Conservation (phyloP, 2,113 vertebrate genomes). For the Argyrosomus japonicus region DNA sequence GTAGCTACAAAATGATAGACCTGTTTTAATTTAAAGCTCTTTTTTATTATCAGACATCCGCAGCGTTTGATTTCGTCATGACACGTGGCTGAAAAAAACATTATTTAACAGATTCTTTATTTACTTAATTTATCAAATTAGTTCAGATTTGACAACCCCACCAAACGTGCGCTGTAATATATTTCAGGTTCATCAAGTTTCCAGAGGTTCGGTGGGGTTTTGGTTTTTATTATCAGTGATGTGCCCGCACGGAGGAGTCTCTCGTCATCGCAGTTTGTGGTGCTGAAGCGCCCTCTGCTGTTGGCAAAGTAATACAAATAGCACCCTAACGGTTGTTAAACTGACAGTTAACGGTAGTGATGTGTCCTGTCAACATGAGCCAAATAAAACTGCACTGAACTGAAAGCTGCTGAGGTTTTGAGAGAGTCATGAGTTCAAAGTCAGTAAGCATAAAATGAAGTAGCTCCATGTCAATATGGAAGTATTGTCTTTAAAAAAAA, state of each 20-base stretch:
- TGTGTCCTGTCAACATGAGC: background rate
- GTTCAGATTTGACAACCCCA: background rate
- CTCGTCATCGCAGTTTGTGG: background rate
- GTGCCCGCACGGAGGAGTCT: rapidly evolving
- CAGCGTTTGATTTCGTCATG: background rate
- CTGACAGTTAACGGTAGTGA: background rate
- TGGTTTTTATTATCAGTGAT: background rate
- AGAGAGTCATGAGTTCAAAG: background rate
- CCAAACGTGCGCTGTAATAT: too few species aligned
- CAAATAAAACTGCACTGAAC: background rate
- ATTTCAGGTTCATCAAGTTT: background rate
- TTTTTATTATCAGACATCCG: background rate
- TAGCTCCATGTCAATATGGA: background rate
- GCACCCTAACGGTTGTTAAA: too few species aligned
- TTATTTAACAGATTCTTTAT: background rate
- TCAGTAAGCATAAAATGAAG: background rate
- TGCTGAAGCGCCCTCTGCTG: constrained; percentile 69
- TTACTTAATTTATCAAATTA: background rate
- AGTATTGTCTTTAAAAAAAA: background rate
- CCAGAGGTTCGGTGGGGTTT: background rate
- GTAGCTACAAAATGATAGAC: background rate
- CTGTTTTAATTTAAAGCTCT: background rate
- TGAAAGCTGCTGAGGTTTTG: background rate
- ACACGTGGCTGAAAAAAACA: background rate
- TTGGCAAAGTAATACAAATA: rapidly evolving